Percentiles rank a stretch among this genome's conserved stretches.
These are phyloP conservation scores for Drosophila pseudoananassae DNA, from an alignment of 1,140 invertebrate genomes.

Conservation along the genomic window DNA sequence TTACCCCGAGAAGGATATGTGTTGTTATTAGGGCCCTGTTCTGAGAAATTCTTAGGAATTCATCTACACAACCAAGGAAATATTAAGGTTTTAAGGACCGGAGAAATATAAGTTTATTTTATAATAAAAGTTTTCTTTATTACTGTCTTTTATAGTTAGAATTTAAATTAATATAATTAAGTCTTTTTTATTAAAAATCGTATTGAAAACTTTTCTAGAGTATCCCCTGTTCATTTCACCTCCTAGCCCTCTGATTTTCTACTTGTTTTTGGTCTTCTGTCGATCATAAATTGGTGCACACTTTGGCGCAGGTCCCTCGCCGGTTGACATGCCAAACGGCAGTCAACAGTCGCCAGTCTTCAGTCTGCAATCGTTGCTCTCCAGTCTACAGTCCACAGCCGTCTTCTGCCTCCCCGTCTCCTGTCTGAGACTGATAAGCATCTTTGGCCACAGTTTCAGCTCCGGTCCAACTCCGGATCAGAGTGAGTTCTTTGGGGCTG, in stretches of 20 bases:
- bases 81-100: background rate
- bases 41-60: background rate
- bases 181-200: background rate
- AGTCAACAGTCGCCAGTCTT: slow-evolving; percentile 43
- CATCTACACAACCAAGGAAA: background rate
- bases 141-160: too few species aligned
- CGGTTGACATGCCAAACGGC: slow-evolving; percentile 50
- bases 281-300: slow-evolving; percentile 80
- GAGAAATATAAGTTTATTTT: too few species aligned
- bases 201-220: background rate
- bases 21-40: background rate
- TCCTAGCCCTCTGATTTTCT: background rate
- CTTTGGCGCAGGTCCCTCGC: slow-evolving; percentile 31
- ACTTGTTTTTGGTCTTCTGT: slow-evolving; percentile 56
- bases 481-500: slow-evolving; percentile 25
- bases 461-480: slow-evolving; percentile 16
- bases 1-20: background rate
- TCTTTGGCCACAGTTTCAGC: slow-evolving; percentile 43
- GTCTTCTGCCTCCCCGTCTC: slow-evolving; percentile 42
- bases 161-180: too few species aligned
- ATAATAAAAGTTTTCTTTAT: too few species aligned
- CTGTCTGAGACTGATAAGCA: slow-evolving; percentile 73
- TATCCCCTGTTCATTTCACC: background rate
- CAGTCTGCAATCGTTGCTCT: slow-evolving; percentile 30
- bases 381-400: slow-evolving; percentile 29